These are phyloP conservation scores for Folsomia manolachei DNA, from an alignment of 2,888 invertebrate species.

Conservation along the genomic window DNA sequence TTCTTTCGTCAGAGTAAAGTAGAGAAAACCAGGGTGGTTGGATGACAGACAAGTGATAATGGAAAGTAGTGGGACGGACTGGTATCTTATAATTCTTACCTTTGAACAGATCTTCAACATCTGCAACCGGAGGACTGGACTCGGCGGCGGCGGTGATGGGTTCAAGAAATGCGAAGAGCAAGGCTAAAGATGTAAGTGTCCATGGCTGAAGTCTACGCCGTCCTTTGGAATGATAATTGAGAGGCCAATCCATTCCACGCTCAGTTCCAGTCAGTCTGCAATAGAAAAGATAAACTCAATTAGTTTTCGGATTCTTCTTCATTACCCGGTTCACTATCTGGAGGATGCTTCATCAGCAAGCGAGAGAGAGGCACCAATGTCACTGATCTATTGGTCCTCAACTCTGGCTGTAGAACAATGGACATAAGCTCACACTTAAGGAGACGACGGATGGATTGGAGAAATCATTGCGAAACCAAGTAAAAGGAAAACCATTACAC, in stretches of 20 bases:
- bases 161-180: conserved; percentile 45
- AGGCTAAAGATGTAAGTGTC: conserved; percentile 42
- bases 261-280: conserved; percentile 48
- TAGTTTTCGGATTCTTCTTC: conserved; percentile 15
- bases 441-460: neutral
- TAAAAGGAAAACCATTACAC: neutral
- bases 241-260: conserved; percentile 51
- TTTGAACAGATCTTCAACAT: conserved; percentile 51
- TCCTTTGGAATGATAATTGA: conserved; percentile 51
- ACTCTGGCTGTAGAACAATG: neutral
- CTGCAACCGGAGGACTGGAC: conserved; percentile 50
- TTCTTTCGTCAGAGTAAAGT: too few relatives aligned
- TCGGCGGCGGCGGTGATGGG: conserved; percentile 39
- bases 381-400: neutral
- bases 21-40: too few relatives aligned
- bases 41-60: neutral
- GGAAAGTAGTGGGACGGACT: neutral
- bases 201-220: conserved; percentile 48
- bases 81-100: conserved; percentile 34
- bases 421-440: neutral
- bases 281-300: conserved; percentile 29
- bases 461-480: neutral
- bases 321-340: neutral
- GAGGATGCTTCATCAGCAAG: conserved; percentile 6
- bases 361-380: too few relatives aligned